Evolutionary conservation across 2,888 invertebrate genomes (phyloP).

Genomic region (Rugalucina vietnamica): DNA sequence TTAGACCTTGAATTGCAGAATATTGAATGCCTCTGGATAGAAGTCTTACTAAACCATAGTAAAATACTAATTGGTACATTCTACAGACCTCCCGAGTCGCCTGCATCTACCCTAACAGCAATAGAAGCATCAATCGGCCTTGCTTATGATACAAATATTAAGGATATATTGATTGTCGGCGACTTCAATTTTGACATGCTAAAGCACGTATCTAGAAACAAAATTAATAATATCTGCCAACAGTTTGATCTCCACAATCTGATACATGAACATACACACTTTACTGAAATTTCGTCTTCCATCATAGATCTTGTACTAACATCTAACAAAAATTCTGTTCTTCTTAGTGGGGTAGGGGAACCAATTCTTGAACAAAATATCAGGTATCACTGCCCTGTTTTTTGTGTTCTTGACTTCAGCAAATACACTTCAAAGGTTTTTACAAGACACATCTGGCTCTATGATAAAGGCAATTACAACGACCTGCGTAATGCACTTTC

Average conservation of each 20-base stretch:
- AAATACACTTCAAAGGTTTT: not conserved
- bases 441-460: constrained; percentile 8
- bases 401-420: too few relatives aligned
- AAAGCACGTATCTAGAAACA: not conserved
- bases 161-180: not conserved
- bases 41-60: too few relatives aligned
- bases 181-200: not conserved
- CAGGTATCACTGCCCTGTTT: too few relatives aligned
- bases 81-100: too few relatives aligned
- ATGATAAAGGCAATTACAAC: constrained; percentile 15
- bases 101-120: too few relatives aligned
- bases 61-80: too few relatives aligned
- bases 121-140: too few relatives aligned
- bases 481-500: not conserved
- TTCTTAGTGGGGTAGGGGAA: not conserved
- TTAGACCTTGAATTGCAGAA: too few relatives aligned
- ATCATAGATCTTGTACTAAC: not conserved
- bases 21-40: too few relatives aligned
- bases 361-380: not conserved
- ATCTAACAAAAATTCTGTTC: not conserved
- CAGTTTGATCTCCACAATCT: not conserved
- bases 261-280: not conserved
- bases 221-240: not conserved
- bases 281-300: not conserved
- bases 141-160: not conserved